Evolutionary conservation across 2,888 invertebrate genomes (phyloP).

Genomic region (Disparrhopalites patrizii): DNA sequence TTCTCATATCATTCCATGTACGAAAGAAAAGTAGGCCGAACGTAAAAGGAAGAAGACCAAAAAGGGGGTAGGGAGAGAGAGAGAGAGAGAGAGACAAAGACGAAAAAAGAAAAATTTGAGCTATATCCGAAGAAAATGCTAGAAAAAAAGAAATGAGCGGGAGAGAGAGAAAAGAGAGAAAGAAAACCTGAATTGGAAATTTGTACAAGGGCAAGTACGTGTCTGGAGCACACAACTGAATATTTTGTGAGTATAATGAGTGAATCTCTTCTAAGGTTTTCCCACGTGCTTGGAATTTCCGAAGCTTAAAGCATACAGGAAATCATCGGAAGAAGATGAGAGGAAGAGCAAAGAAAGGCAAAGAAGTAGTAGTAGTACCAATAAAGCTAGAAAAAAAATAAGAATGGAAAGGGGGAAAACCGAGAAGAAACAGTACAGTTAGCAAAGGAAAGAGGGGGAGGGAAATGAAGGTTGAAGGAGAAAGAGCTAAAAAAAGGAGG

Average conservation of each 20-base stretch:
- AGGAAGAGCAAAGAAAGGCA: not conserved
- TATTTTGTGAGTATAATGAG: conserved; percentile 11
- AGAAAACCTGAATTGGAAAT: not conserved
- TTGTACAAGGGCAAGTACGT: conserved; percentile 1
- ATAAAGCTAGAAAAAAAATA: too few relatives aligned
- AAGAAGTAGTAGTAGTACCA: too few relatives aligned
- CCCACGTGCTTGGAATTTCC: conserved; percentile 11
- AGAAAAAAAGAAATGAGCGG: not conserved
- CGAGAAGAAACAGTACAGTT: too few relatives aligned
- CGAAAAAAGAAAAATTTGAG: not conserved
- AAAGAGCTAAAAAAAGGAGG: too few relatives aligned
- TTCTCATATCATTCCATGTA: too few relatives aligned
- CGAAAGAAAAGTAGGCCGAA: too few relatives aligned
- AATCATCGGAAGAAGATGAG: not conserved
- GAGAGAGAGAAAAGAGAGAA: not conserved
- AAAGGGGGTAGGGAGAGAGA: too few relatives aligned
- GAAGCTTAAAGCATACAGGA: not conserved
- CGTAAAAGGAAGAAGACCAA: too few relatives aligned
- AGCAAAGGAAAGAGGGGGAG: not conserved
- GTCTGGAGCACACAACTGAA: conserved; percentile 7
- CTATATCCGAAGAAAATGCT: not conserved
- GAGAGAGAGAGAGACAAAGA: not conserved
- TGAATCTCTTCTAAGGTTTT: conserved; percentile 12
- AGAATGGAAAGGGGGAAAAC: not conserved
- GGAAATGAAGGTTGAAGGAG: not conserved